A percentile compares a stretch with the other conserved stretches of the same genome.
phyloP scores from a whole-genome alignment of 64 coral and sea anemone genomes.

The Trachythela sp. region DNA sequence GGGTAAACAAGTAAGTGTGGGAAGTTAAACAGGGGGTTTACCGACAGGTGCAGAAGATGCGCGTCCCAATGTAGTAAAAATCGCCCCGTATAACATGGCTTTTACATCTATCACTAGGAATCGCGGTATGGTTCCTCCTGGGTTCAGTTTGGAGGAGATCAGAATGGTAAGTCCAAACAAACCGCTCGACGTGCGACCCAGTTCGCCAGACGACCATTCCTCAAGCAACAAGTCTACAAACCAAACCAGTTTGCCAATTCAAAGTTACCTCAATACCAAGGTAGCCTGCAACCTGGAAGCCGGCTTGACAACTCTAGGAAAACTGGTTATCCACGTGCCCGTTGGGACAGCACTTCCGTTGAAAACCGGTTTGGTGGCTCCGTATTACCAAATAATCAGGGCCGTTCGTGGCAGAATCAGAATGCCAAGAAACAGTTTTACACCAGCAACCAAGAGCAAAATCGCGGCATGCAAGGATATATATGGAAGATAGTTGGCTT shows the following conservation, averaged over 20 bases:
- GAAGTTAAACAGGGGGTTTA: too few species aligned
- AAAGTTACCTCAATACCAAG: not conserved
- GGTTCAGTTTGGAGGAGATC: not conserved
- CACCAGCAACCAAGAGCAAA: not conserved
- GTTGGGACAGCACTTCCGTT: not conserved
- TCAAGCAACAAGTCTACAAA: not conserved
- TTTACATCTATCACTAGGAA: not conserved
- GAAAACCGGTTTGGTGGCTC: not conserved
- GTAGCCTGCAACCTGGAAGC: not conserved
- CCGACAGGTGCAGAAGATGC: too few species aligned
- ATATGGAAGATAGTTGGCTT: constrained; percentile 64
- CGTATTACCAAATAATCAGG: not conserved
- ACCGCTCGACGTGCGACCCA: not conserved
- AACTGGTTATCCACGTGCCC: not conserved
- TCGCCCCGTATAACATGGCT: too few species aligned
- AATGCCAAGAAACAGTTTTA: constrained; percentile 12
- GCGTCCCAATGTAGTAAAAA: too few species aligned
- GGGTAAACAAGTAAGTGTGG: not conserved
- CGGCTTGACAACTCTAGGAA: not conserved
- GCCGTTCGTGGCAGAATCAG: not conserved
- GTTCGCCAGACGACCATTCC: not conserved
- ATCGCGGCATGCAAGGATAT: not conserved
- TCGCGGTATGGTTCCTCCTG: not conserved
- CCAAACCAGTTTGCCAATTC: not conserved
- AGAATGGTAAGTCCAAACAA: not conserved